Base-by-base conservation (phyloP, 2,113 vertebrate genomes). In the Theropithecus gelada region DNA sequence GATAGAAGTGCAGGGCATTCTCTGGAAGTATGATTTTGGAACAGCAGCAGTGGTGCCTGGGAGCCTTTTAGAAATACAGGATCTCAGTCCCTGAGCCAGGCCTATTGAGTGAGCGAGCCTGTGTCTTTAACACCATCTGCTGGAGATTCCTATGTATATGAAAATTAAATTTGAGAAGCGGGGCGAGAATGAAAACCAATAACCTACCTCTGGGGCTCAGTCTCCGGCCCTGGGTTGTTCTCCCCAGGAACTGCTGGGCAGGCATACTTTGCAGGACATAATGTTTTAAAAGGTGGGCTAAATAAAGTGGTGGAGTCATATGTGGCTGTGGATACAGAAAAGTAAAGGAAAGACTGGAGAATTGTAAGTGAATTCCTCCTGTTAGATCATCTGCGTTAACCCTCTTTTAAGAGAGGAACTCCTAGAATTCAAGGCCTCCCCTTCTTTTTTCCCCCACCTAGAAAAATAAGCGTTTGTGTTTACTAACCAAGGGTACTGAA, bases 391-490 rank as follows among this genome's bases (percentile, higher is more conserved):
- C 76, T 73, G 40, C 30, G 45, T 3, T 61, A 57, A 45, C 10
- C 22, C 8, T 61, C 5, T 43, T 66, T 85, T 17, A 43, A 66
- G 64, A 68, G 20, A 72, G 30, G 13, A 45, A 45, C 55, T 52
- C 40, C 50, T n/a, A 35, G 35, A 20, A 48, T 50, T 66, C 1
- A 35, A 55, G 70, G 11, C 16, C 3, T 2, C 27, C 27, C 27
- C 61, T 61, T 30, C 27, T 64, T 64, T 64, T 64, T 30, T 2
- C 1, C 61, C 23, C 70, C 80, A 86, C 52, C 52, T 97, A 52
- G 84, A 96, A 87, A 97, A 97, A 93, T 66, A 97, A 97, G 61
- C 88, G 93, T 92, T 66, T 93, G 82, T 94, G 81, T 98, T 98
- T 98, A 97, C 98, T 98, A 94, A 96, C 50, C 85, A 95, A 89